Base-by-base conservation (phyloP, 2,888 invertebrate genomes). In the Meandrusa payeni region DNA sequence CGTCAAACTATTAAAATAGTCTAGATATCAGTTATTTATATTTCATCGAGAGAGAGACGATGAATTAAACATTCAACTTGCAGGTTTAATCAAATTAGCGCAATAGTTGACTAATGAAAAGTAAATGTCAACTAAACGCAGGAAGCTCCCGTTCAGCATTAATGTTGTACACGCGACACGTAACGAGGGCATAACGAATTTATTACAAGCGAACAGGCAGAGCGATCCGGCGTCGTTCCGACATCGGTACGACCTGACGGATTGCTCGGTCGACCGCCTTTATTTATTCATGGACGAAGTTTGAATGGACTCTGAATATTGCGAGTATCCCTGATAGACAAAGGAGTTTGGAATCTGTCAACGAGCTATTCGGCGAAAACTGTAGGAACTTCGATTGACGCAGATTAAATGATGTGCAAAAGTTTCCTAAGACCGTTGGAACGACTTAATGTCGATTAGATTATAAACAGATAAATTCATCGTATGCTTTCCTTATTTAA, bases 271-370 rank as follows among this genome's bases (percentile, higher is more conserved):
- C 28, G 12, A 10, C 15, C 26, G 11, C n/a, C 12, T 20, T 38
- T 38, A 38, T 38, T 28, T 27, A 38, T 38, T 27, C 38, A 38
- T 27, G 11, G 12, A 2, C 20, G 12, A 28, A 28, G 38, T 38
- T 27, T 5, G 11, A 12, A 28, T 12, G 37, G 11, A 37, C 19
- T 33, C 23, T 13, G 26, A 27, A 37, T 27, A 20, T 11, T 7
- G 12, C 28, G 10, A 20, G 28, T 20, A 15, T 36, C 26, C 12
- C 20, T 11, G 38, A 38, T 20, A 7, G 28, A 38, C 19, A 38
- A 38, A 38, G 20, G 20, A 28, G n/a, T 38, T 28, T 3, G 11
- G 9, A 28, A 38, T 20, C 13, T 6, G 20, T 28, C 38, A 19
- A 28, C 20, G 12, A 9, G 24, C 7, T n/a, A n/a, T 24, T 26